Base-by-base conservation (phyloP, 2,797 vertebrate genomes). In the Sparidentex hasta region DNA sequence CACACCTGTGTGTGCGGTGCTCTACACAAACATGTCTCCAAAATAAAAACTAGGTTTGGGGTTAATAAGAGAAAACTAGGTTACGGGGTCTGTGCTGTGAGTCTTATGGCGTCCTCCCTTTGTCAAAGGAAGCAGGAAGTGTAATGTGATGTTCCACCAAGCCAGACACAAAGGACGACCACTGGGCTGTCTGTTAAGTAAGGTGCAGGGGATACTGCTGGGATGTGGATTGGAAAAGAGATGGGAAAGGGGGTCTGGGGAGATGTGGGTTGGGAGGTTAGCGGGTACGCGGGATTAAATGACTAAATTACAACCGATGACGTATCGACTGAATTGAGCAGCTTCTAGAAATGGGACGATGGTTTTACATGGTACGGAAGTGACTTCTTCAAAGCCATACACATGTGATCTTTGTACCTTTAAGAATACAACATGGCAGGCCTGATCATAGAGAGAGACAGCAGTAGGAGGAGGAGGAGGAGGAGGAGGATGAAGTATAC, bases 211-310 rank as follows among this genome's bases (percentile, higher is more conserved):
- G 25, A 17, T 7, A 77, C 92, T 74, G 91, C 92, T 92, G 91
- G 46, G 87, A 88, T 84, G 74, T 69, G 47, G 86, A 92, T 90
- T 87, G 81, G 77, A 90, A 91, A 84, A 43, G n/a, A 86, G 51
- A 80, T 55, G 47, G 74, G 21, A 86, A 86, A 81, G 1, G 8
- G 43, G 70, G 61, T 68, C 41, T 65, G 51, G 21, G 17, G 44
- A 29, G n/a, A 6, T 14, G 0, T 29, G 63, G 71, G 50, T 4
- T 64, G 65, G 67, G 56, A 27, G 79, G 71, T 67, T 51, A 81
- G 58, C 66, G 54, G 58, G 29, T 43, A 51, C 20, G 12, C 27
- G 2, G 16, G 50, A 65, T 38, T 76, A 68, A 80, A 74, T n/a
- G 1, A 51, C 70, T 27, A 27, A 27, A 27, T 58, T 76, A 69